These are phyloP conservation scores for Cordilura impudica DNA, from an alignment of 2,888 invertebrate genomes.

Conservation along the genomic window DNA sequence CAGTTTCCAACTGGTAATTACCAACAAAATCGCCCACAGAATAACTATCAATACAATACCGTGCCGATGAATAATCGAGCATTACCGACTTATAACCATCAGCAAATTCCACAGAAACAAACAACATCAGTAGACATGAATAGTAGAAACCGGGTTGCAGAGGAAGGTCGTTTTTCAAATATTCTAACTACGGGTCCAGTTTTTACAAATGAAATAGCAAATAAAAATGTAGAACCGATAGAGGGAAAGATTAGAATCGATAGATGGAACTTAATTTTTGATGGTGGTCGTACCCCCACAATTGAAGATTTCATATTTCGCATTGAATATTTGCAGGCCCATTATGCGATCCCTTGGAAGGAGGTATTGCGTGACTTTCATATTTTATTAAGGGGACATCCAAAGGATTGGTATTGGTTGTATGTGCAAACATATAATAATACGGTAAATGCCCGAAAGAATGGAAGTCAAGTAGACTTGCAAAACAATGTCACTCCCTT, in stretches of 20 bases:
- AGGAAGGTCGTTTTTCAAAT: neutral
- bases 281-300: neutral
- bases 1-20: no score
- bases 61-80: no score
- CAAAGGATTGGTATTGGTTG: slow-evolving; percentile 38
- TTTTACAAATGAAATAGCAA: no score
- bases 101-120: no score
- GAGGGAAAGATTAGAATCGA: slow-evolving; percentile 11
- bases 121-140: neutral
- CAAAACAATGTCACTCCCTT: no score
- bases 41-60: no score
- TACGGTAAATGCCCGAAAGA: no score
- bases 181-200: neutral
- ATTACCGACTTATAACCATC: no score
- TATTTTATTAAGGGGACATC: neutral
- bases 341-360: slow-evolving; percentile 10
- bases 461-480: no score
- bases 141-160: no score
- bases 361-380: slow-evolving; percentile 27
- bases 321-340: slow-evolving; percentile 10
- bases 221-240: neutral
- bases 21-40: no score
- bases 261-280: slow-evolving; percentile 22
- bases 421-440: neutral
- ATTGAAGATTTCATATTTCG: slow-evolving; percentile 36